Evolutionary conservation across 1,140 invertebrate genomes (phyloP).

Genomic region (Philopotamus ludificatus): DNA sequence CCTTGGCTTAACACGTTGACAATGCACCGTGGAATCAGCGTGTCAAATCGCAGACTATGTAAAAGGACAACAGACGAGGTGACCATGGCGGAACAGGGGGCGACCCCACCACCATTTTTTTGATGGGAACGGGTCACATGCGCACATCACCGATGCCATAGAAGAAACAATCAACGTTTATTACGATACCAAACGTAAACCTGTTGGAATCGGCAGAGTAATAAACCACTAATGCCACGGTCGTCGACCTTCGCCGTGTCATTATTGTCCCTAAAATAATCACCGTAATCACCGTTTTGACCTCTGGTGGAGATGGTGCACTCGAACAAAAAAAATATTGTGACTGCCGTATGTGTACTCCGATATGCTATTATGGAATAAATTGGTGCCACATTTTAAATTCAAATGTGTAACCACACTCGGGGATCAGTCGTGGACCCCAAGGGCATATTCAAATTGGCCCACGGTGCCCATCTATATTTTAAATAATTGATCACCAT

Average conservation of each 20-base stretch:
- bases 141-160: too few relatives aligned
- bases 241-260: not conserved
- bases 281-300: not conserved
- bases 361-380: constrained; percentile 14
- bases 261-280: not conserved
- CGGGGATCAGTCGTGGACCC: too few relatives aligned
- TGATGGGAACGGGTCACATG: not conserved
- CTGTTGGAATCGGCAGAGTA: too few relatives aligned
- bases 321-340: too few relatives aligned
- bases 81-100: not conserved
- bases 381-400: constrained; percentile 26
- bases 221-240: too few relatives aligned
- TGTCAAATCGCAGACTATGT: constrained; percentile 22
- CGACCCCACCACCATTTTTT: not conserved
- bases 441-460: too few relatives aligned
- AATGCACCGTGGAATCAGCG: constrained; percentile 30
- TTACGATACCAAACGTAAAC: too few relatives aligned
- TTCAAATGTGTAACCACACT: constrained; percentile 27
- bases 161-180: too few relatives aligned
- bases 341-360: not conserved
- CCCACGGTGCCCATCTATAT: too few relatives aligned
- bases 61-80: constrained; percentile 22
- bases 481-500: too few relatives aligned
- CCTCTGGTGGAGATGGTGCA: too few relatives aligned
- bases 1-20: constrained; percentile 23